Evolutionary conservation across 2,888 invertebrate species (phyloP), one percentile per base, ranked within the genome.

Genomic region (Acanthosepion lycidas): DNA sequence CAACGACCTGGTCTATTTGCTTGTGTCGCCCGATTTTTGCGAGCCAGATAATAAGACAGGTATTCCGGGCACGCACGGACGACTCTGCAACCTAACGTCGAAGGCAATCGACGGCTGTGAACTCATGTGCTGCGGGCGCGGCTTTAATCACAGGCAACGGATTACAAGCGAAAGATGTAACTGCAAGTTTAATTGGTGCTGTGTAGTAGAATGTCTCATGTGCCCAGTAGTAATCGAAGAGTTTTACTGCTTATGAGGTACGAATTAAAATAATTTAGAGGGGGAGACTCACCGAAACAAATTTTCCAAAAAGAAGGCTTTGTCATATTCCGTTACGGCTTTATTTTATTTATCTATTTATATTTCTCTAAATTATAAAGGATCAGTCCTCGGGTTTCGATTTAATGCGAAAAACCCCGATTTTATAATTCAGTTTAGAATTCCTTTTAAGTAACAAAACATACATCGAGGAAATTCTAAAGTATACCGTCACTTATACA

Each of bases 1-100:
- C 18, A 98, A 98, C 96, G 99, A 99, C 97, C 98, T 99, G 96
- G 99, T 99, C 78, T 99, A 99, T 97, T 98, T 99, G 96, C 99
- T 99, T 96, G 98, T 99, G 95, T 99, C 99, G n/a, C 99, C 99
- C 1, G 99, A 99, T 97, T 99, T 99, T 98, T 99, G 99, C 97
- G 98, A 97, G 95, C 96, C 96, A 18, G 97, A 98, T 96, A 95
- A 96, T 15, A 96, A 97, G 94, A 98, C 98, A 49, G 98, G 98
- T 94, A 98, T 98, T 96, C 98, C 98, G 95, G 98, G 98, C 97
- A 98, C 97, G 9, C 96, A 96, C 93, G 97, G 97, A 4, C 96
- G 97, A 93, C 96, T 96, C n/a, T 98, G 97, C 96, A 97, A 97
- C 97, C 98, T 98, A 95, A 98, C 98, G 94, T 99, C 98, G 94